Conservation (phyloP, 2,797 vertebrate genomes). For the Spondyliosoma cantharus region DNA sequence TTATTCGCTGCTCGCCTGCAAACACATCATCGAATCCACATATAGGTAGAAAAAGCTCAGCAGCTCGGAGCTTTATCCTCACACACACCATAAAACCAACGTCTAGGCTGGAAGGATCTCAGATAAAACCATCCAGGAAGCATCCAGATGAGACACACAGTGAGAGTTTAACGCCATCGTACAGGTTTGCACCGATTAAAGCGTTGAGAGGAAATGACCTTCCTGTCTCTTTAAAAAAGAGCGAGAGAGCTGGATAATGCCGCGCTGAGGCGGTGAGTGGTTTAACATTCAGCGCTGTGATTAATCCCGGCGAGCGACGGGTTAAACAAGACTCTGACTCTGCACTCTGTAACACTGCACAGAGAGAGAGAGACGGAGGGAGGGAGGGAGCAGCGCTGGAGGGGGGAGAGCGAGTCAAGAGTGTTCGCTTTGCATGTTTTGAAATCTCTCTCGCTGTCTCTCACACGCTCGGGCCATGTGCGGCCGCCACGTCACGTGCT, state of each 20-base stretch:
- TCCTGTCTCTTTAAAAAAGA: conserved; percentile 50
- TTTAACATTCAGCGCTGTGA: conserved; percentile 61
- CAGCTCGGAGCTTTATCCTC: conserved; percentile 1
- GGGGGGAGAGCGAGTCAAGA: conserved; percentile 47
- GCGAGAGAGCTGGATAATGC: conserved; percentile 26
- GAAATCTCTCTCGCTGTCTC: conserved; percentile 68
- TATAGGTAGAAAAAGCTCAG: background rate
- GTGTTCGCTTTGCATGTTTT: conserved; percentile 79
- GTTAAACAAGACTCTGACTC: conserved; percentile 78
- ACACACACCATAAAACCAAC: conserved; percentile 21
- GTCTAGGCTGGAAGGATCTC: conserved; percentile 32
- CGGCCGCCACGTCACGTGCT: conserved; percentile 84
- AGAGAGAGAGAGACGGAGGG: conserved; percentile 3
- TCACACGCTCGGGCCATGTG: conserved; percentile 88
- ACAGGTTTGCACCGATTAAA: background rate
- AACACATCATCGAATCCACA: background rate
- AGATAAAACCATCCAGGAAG: conserved; percentile 30
- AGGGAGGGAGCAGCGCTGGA: conserved; percentile 25
- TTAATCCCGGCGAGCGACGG: conserved; percentile 57
- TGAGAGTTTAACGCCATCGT: background rate
- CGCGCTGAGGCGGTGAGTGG: conserved; percentile 21
- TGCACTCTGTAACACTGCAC: conserved; percentile 67
- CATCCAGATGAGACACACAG: background rate
- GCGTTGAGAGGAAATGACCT: background rate
- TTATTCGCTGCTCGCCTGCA: no score